A percentile compares a stretch with the other conserved stretches of the same genome.
These are phyloP conservation scores for Ormyrus thymus DNA, from an alignment of 2,888 invertebrate species.

Conservation along the genomic window DNA sequence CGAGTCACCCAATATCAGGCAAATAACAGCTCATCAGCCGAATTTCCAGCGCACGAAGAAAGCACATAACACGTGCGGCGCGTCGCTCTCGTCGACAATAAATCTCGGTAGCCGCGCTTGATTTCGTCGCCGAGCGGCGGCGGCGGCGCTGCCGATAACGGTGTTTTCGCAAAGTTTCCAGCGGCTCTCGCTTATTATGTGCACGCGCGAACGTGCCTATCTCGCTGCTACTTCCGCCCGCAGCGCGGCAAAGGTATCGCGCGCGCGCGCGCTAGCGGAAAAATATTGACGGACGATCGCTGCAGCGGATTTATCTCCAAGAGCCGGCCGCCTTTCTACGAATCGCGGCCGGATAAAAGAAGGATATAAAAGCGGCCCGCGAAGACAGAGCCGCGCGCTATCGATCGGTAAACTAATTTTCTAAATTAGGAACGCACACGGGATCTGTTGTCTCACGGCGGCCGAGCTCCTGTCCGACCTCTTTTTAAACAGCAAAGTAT, in stretches of 20 bases:
- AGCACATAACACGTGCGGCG: background rate
- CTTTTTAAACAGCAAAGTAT: no score
- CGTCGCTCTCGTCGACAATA: background rate
- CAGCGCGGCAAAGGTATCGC: constrained; percentile 8
- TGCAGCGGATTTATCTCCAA: constrained; percentile 4
- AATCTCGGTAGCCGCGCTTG: no score
- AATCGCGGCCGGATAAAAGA: background rate
- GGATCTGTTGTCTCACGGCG: background rate
- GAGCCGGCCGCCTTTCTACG: background rate
- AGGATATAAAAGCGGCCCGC: background rate
- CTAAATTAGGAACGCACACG: background rate
- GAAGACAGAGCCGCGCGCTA: constrained; percentile 29
- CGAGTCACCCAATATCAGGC: no score
- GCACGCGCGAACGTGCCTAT: background rate
- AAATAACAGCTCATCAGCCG: no score
- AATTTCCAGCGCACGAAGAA: no score
- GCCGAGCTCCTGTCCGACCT: no score
- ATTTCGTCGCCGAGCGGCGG: no score
- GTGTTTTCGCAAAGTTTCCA: background rate
- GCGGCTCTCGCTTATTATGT: background rate
- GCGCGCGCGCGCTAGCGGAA: background rate
- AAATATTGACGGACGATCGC: background rate
- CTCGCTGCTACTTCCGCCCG: constrained; percentile 6
- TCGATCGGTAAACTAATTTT: constrained; percentile 1
- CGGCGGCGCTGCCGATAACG: background rate